Evolutionary conservation across 1,140 invertebrate species (phyloP), one percentile per base, ranked within the genome.

Genomic region (Heterodera carotae): DNA sequence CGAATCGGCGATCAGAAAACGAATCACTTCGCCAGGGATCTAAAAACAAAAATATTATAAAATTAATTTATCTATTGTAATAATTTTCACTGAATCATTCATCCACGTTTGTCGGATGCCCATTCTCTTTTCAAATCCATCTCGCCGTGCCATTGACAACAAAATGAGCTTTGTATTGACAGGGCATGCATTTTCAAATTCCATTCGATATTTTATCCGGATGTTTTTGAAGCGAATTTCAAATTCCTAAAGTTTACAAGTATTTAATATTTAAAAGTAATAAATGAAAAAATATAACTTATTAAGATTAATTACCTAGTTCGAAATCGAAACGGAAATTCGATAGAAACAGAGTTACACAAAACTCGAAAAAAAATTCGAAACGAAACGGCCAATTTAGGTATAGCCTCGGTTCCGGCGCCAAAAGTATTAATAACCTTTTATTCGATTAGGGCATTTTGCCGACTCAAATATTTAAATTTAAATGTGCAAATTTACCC

Each of bases 21-120:
- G 27, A 34, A 66, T 34, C 62, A 66, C 62, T 34, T 31, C 62
- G 5, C 62, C 62, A 10, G 27, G 27, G 7, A 34, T 10, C 62
- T 18, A 66, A 66, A 66, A 66, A 5, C 4, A 18, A 18, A 18
- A 22, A 53, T 4, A 18, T 53, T 31, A 66, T 18, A 10, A 18
- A 12, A 22, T 12, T 25, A 27, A 62, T 10, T 62, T 31, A 7
- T 62, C 7, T 5, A 25, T 39, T 39, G 10, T 39, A 10, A 18
- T 1, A 12, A 29, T 18, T 10, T 4, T 18, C 6, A 66, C 62
- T 4, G 62, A 8, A 18, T 66, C 62, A 27, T 34, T 29, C 27
- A 34, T 34, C 62, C 62, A 66, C 27, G 27, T 66, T 34, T 66
- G 8, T 10, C 62, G 62, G 22, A 66, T 66, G 62, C 62, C 62